Conservation (phyloP, 2,113 vertebrate genomes). For the Anseranas semipalmata region DNA sequence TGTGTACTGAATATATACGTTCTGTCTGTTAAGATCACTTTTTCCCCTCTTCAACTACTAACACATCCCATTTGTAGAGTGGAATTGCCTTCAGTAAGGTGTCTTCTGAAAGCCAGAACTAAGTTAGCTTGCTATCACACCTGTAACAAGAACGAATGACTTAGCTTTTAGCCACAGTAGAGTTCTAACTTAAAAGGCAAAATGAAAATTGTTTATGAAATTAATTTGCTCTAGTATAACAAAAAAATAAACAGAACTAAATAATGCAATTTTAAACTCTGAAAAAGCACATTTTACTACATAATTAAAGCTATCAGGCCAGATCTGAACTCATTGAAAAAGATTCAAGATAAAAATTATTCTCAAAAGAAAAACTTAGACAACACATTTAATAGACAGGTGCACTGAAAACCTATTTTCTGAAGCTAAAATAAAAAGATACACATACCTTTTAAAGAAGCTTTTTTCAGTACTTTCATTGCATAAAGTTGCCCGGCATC, state of each 20-base stretch:
- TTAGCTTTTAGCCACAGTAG: background rate
- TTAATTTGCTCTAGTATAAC: background rate
- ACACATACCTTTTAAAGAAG: conserved; percentile 92
- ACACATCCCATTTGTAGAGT: background rate
- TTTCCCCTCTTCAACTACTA: background rate
- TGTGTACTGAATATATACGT: background rate
- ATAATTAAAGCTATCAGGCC: background rate
- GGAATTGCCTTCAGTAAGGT: background rate
- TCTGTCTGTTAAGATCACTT: background rate
- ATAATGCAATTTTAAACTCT: background rate
- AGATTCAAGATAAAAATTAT: background rate
- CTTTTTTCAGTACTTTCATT: conserved; percentile 99
- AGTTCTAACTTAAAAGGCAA: background rate
- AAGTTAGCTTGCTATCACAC: background rate
- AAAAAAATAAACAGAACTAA: background rate
- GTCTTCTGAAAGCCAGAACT: background rate
- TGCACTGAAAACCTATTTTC: background rate
- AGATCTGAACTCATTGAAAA: background rate
- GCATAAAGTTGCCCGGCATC: conserved; percentile 96
- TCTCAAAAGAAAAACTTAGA: background rate
- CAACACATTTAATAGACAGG: background rate
- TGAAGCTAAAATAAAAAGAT: background rate
- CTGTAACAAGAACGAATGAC: background rate
- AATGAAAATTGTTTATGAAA: background rate
- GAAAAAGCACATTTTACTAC: background rate